Conservation (phyloP, 2,888 invertebrate genomes). For the Halictus quadricinctus region DNA sequence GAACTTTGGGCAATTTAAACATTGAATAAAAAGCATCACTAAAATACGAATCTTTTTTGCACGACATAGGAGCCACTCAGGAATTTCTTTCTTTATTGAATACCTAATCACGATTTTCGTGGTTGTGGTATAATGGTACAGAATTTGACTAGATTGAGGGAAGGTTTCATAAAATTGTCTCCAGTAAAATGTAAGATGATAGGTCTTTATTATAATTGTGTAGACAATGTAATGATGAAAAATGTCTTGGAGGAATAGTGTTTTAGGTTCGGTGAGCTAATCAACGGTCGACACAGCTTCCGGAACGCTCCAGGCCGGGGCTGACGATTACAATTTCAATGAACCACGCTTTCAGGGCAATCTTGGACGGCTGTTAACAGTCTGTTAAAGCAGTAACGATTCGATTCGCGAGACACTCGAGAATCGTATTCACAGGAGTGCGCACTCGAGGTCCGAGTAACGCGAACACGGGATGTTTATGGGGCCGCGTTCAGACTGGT, state of each 20-base stretch:
- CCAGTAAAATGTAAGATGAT: no score
- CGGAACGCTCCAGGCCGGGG: conserved; percentile 5
- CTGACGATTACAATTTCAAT: conserved; percentile 51
- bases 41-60: no score
- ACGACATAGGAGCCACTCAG: no score
- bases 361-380: conserved; percentile 53
- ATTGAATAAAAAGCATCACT: no score
- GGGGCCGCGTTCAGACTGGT: conserved; percentile 75
- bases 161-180: background rate
- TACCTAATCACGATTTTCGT: no score
- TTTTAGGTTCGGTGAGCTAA: background rate
- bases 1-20: no score
- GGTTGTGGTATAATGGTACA: no score
- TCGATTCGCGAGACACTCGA: conserved; percentile 72
- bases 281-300: background rate
- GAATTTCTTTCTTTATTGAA: no score
- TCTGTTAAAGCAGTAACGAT: conserved; percentile 67
- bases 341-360: conserved; percentile 14
- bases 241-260: background rate
- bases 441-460: conserved; percentile 69
- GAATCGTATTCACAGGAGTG: conserved; percentile 74
- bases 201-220: background rate
- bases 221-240: background rate
- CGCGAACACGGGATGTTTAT: conserved; percentile 74
- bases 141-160: background rate